Conservation (phyloP, 2,888 invertebrate genomes). For the Synanthedon formicaeformis region DNA sequence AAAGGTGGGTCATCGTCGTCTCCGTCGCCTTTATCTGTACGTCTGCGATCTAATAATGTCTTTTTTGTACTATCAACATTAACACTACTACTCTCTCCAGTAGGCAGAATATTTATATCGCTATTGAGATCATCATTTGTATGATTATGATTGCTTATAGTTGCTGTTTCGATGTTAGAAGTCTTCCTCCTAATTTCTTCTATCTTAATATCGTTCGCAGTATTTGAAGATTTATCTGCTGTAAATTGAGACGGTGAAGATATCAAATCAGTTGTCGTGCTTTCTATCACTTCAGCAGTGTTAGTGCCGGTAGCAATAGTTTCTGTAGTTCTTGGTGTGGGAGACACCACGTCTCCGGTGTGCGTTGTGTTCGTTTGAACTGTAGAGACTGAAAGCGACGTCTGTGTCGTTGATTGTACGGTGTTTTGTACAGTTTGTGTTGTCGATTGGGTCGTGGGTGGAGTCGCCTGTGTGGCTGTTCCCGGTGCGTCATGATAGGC, state of each 20-base stretch:
- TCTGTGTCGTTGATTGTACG: conserved; percentile 63
- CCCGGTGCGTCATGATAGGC: conserved; percentile 60
- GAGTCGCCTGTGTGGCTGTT: conserved; percentile 47
- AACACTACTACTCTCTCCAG: neutral
- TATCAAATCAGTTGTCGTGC: conserved; percentile 15
- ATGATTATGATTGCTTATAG: conserved; percentile 15
- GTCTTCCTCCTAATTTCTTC: conserved; percentile 45
- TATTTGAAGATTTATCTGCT: conserved; percentile 23
- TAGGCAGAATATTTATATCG: neutral
- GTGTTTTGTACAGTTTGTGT: conserved; percentile 64
- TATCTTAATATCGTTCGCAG: conserved; percentile 34
- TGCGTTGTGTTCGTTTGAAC: conserved; percentile 57
- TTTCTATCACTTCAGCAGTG: conserved; percentile 21
- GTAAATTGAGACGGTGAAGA: conserved; percentile 13
- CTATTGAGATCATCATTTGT: neutral
- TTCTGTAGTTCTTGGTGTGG: conserved; percentile 25
- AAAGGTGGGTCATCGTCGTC: conserved; percentile 27
- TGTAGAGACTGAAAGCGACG: conserved; percentile 57
- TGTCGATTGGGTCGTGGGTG: conserved; percentile 53
- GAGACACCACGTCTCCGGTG: conserved; percentile 43
- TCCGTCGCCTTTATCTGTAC: conserved; percentile 21
- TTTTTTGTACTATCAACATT: conserved; percentile 13
- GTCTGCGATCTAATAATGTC: conserved; percentile 50
- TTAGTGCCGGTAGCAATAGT: conserved; percentile 34
- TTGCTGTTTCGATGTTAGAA: conserved; percentile 23